Conservation (phyloP, 2,888 invertebrate species). For the Junonia oenone region DNA sequence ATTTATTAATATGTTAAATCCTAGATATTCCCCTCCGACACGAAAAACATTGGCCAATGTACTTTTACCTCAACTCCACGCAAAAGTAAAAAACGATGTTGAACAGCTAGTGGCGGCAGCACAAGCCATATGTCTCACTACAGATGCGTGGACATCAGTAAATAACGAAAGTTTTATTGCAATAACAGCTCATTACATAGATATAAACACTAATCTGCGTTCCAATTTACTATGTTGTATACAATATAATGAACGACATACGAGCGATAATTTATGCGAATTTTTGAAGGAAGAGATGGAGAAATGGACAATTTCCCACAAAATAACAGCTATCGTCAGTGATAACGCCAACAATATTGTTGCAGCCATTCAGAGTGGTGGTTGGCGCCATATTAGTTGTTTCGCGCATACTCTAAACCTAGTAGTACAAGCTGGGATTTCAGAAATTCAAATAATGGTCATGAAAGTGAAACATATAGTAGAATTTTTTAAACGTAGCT, state of each 20-base stretch:
- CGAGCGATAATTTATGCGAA: no score
- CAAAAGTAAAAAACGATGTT: neutral
- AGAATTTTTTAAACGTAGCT: neutral
- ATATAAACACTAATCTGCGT: no score
- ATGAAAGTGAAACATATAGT: neutral
- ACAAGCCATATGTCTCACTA: neutral
- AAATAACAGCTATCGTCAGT: slow-evolving; percentile 3
- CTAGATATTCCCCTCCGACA: slow-evolving; percentile 18
- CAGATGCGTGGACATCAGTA: neutral
- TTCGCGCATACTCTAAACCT: slow-evolving; percentile 32
- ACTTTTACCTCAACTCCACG: neutral
- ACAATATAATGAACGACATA: no score
- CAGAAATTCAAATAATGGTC: neutral
- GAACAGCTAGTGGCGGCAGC: neutral
- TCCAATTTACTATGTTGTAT: no score
- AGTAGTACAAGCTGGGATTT: slow-evolving; percentile 19
- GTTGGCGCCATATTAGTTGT: slow-evolving; percentile 27
- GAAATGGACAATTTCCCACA: neutral
- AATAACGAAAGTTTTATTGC: neutral
- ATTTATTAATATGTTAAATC: slow-evolving; percentile 17
- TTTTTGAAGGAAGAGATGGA: neutral
- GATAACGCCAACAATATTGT: slow-evolving; percentile 15
- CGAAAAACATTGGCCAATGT: slow-evolving; percentile 18
- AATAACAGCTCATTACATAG: neutral
- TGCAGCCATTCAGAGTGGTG: slow-evolving; percentile 19